These are phyloP conservation scores for Hydrolagus colliei DNA, from an alignment of 2,797 vertebrate genomes.

Conservation along the genomic window DNA sequence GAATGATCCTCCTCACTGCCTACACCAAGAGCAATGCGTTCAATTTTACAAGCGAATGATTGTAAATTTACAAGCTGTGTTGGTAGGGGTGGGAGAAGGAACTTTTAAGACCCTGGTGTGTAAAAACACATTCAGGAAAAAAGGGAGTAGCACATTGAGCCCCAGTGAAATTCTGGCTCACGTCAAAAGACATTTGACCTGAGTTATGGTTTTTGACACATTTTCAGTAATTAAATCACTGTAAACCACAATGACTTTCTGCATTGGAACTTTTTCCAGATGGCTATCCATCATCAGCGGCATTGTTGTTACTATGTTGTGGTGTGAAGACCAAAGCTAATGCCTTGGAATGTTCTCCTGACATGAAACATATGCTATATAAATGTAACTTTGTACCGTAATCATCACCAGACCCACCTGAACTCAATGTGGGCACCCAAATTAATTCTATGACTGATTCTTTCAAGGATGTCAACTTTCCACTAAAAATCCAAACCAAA, in stretches of 20 bases:
- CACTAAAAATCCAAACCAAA: not conserved
- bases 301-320: not conserved
- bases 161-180: slow-evolving; percentile 12
- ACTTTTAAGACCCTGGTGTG: not conserved
- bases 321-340: not conserved
- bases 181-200: slow-evolving; percentile 24
- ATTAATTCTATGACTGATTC: not conserved
- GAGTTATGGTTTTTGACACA: slow-evolving; percentile 20
- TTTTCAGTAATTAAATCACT: slow-evolving; percentile 9
- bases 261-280: not conserved
- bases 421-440: not conserved
- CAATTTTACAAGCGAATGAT: slow-evolving; percentile 28
- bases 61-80: not conserved
- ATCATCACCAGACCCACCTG: not conserved
- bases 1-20: slow-evolving; percentile 3
- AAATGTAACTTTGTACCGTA: not conserved
- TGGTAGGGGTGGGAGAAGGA: not conserved
- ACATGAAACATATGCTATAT: too few relatives aligned
- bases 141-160: not conserved
- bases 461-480: not conserved
- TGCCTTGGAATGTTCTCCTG: too few relatives aligned
- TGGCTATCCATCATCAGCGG: slow-evolving; percentile 14
- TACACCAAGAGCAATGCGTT: slow-evolving; percentile 17
- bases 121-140: slow-evolving; percentile 13
- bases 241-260: not conserved